These are phyloP conservation scores for Agriotes lineatus DNA, from an alignment of 2,888 invertebrate genomes.

Conservation along the genomic window DNA sequence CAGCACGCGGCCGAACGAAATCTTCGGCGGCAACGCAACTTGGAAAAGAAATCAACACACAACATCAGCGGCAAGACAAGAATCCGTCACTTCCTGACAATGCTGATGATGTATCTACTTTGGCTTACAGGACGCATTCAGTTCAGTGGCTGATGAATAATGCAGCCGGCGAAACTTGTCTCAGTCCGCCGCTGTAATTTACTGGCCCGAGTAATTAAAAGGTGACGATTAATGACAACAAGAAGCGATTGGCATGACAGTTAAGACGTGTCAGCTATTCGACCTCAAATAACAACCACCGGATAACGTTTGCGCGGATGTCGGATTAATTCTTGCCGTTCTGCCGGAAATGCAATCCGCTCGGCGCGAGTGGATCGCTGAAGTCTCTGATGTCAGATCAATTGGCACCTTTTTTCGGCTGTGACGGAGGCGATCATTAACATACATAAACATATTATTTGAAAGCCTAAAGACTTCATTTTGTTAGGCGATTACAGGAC, in stretches of 20 bases:
- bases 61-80: constrained; percentile 26
- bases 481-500: no score
- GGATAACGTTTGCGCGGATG: constrained; percentile 33
- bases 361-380: not conserved
- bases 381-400: not conserved
- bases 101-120: constrained; percentile 43
- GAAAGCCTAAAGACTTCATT: no score
- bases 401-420: no score
- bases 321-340: constrained; percentile 10
- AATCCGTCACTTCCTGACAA: constrained; percentile 43
- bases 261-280: constrained; percentile 46
- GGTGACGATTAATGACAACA: constrained; percentile 67
- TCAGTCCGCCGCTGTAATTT: constrained; percentile 52
- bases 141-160: constrained; percentile 51
- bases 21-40: constrained; percentile 14
- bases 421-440: no score
- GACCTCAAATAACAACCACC: constrained; percentile 43
- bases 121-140: constrained; percentile 40
- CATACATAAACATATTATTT: no score
- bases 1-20: constrained; percentile 26
- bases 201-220: constrained; percentile 64
- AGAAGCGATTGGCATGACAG: constrained; percentile 64
- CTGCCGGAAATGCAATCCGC: constrained; percentile 9
- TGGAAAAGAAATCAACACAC: constrained; percentile 30
- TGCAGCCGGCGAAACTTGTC: constrained; percentile 50